These are phyloP conservation scores for Imbricaverruca yamaguchii DNA, from an alignment of 2,888 invertebrate species.

Conservation along the genomic window DNA sequence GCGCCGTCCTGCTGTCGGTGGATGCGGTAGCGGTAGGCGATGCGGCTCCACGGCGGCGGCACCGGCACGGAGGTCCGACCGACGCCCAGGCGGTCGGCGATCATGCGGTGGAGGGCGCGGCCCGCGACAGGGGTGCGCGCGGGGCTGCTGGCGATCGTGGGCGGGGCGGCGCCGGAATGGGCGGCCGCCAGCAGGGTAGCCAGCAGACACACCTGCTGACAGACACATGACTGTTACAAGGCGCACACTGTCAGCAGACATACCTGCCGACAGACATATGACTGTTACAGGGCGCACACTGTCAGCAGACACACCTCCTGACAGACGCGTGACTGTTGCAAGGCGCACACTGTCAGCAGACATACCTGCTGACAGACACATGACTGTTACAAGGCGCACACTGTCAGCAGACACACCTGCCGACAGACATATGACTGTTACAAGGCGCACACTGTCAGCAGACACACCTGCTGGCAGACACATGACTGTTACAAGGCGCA, in stretches of 20 bases:
- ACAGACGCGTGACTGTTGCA: no score
- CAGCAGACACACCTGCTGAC: not conserved
- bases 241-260: no score
- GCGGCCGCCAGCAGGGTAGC: not conserved
- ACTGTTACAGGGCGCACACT: no score
- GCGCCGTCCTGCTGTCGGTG: not conserved
- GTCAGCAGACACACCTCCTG: not conserved
- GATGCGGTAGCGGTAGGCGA: not conserved
- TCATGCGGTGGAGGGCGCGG: not conserved
- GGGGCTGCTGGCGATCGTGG: not conserved
- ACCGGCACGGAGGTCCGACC: not conserved
- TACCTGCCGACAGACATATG: not conserved
- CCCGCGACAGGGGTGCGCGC: not conserved
- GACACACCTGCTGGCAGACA: not conserved
- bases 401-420: not conserved
- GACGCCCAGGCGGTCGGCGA: not conserved
- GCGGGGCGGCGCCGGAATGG: not conserved
- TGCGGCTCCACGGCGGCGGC: not conserved
- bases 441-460: not conserved
- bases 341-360: not conserved
- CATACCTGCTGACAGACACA: not conserved
- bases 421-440: not conserved
- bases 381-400: no score
- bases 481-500: no score
- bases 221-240: no score